Conservation (phyloP, 2,888 invertebrate species). For the Pachydiplax longipennis region DNA sequence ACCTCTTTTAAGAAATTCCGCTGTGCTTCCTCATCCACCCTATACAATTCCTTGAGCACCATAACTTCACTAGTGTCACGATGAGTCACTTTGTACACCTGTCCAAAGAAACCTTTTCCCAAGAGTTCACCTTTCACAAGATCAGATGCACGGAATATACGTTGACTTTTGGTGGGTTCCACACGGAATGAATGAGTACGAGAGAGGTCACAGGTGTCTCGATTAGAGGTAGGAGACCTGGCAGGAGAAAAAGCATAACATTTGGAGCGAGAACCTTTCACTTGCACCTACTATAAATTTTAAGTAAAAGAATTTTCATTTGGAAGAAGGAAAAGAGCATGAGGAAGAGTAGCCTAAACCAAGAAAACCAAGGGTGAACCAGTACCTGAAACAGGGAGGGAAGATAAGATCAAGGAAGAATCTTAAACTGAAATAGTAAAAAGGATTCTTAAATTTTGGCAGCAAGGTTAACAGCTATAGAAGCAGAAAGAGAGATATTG, state of each 20-base stretch:
- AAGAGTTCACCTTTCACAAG: constrained; percentile 84
- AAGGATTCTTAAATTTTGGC: no score
- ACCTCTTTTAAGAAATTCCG: constrained; percentile 93
- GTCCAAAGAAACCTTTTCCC: constrained; percentile 94
- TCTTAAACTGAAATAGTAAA: no score
- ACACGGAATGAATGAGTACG: constrained; percentile 88
- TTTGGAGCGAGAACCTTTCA: no score
- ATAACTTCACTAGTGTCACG: constrained; percentile 90
- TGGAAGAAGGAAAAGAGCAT: no score
- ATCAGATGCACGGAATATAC: constrained; percentile 91
- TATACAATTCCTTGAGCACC: constrained; percentile 92
- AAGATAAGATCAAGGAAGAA: no score
- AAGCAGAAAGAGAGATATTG: no score
- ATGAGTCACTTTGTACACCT: constrained; percentile 90
- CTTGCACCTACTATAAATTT: no score
- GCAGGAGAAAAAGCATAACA: constrained; percentile 7
- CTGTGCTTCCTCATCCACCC: constrained; percentile 94
- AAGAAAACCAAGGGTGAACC: no score
- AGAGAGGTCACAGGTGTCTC: constrained; percentile 73
- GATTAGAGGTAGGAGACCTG: constrained; percentile 54
- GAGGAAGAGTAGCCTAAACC: no score
- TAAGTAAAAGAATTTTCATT: no score
- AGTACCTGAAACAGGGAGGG: no score
- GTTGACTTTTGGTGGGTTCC: constrained; percentile 71
- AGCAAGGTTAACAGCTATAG: no score